Evolutionary conservation across 2,797 vertebrate species (phyloP), one percentile per base, ranked within the genome.

Genomic region (Kryptopterus vitreolus): DNA sequence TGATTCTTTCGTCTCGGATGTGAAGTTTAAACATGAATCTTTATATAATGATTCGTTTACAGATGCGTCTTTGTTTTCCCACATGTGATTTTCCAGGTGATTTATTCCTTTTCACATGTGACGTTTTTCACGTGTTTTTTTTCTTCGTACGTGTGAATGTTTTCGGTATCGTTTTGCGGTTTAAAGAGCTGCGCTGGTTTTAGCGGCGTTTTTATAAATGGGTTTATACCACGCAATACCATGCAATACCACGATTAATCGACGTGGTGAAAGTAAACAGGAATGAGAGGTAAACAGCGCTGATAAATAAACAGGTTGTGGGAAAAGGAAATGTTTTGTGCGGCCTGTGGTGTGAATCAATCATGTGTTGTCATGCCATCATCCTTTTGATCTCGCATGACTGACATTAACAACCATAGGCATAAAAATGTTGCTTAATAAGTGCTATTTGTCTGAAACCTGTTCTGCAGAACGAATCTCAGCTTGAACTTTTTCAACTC

Each of bases 391-490:
- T 81, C 50, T 66, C 1, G 12, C 38, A 20, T 16, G 18, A 22
- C 8, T 76, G 71, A 62, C 80, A 62, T 52, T 50, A 29, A 76
- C 38, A 33, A 69, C 24, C 46, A 62, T 1, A 61, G 65, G 57
- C 65, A 52, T 46, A 52, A 76, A 33, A 75, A 48, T 31, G 69
- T 31, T 76, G 33, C 31, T 29, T 69, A 38, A 61, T 71, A 61
- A 81, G 38, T 38, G 43, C 20, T 22, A 46, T 29, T 53, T 43
- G 61, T 57, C 66, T 33, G 33, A 57, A 82, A 63, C 76, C 46
- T 65, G 80, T 72, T 77, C 68, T 62, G 20, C 68, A 16, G 20
- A 43, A 43, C 48, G 5, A 26, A 62, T 70, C 38, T 24, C 18
- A 68, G 71, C 43, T 55, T 80, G 33, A 80, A 43, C 12, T 9